Evolutionary conservation across 2,113 vertebrate genomes (phyloP).

Genomic region (Phalacrocorax brasilianus): DNA sequence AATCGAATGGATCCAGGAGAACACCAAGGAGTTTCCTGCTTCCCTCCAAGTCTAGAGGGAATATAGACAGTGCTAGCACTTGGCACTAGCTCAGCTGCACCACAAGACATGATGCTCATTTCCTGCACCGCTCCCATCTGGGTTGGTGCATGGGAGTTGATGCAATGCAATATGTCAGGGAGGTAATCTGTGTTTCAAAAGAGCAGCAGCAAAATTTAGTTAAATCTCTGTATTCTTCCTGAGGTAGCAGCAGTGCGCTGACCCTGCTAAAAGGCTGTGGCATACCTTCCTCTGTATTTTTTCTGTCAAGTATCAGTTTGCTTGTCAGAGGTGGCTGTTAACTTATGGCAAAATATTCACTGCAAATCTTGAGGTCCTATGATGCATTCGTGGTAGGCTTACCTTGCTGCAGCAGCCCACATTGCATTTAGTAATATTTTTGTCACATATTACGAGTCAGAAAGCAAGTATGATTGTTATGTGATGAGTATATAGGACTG

Average conservation of each 20-base stretch:
- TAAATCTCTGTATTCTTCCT: neutral
- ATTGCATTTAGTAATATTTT: neutral
- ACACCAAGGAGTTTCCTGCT: neutral
- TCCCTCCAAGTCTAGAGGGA: neutral
- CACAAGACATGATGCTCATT: neutral
- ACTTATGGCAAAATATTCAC: neutral
- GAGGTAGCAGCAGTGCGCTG: neutral
- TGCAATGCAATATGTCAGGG: neutral
- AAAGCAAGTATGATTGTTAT: neutral
- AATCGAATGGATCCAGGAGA: neutral
- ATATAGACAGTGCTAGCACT: neutral
- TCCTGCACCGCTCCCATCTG: neutral
- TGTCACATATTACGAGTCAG: neutral
- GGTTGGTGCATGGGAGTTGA: neutral
- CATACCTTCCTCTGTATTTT: neutral
- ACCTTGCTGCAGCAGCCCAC: neutral
- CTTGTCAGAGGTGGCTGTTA: neutral
- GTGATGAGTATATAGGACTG: neutral
- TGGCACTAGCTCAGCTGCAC: neutral
- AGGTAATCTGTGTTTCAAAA: neutral
- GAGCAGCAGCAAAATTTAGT: neutral
- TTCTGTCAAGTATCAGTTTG: neutral
- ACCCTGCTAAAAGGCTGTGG: neutral
- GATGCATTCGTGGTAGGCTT: neutral
- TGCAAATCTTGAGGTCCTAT: neutral